These are phyloP conservation scores for Dallia pectoralis DNA, from an alignment of 2,797 vertebrate species.

Conservation along the genomic window DNA sequence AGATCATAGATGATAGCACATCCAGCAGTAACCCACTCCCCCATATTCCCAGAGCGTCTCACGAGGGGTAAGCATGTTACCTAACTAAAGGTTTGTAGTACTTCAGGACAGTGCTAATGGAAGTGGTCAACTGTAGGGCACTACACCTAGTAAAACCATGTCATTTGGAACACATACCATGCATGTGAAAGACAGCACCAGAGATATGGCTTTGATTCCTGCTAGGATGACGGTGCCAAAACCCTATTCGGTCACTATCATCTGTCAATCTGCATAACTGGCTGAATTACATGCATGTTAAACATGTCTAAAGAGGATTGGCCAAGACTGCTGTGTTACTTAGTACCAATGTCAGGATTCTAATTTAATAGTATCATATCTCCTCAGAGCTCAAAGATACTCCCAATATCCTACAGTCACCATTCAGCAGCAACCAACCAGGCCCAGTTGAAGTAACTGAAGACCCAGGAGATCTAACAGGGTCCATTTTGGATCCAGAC, in stretches of 20 bases:
- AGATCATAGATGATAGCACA: no score
- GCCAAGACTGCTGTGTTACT: background rate
- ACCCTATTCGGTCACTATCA: no score
- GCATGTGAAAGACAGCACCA: background rate
- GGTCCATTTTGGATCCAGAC: conserved; percentile 54
- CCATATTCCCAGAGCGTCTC: no score
- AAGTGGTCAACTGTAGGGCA: background rate
- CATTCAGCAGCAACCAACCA: conserved; percentile 37
- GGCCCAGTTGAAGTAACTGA: conserved; percentile 48
- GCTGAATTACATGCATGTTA: no score
- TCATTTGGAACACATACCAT: background rate
- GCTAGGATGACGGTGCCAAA: background rate
- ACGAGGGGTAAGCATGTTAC: no score
- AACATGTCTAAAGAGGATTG: background rate
- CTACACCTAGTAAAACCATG: background rate
- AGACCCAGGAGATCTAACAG: conserved; percentile 54
- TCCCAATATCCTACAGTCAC: conserved; percentile 37
- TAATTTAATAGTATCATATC: conserved; percentile 31
- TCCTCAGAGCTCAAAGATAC: conserved; percentile 32
- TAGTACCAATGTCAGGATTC: conserved; percentile 19
- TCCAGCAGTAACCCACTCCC: no score
- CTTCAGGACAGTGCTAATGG: background rate
- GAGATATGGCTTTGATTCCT: background rate
- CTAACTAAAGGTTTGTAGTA: no score
- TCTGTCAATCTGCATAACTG: no score